Conservation (phyloP, 2,797 vertebrate genomes). For the Eospalax fontanierii region DNA sequence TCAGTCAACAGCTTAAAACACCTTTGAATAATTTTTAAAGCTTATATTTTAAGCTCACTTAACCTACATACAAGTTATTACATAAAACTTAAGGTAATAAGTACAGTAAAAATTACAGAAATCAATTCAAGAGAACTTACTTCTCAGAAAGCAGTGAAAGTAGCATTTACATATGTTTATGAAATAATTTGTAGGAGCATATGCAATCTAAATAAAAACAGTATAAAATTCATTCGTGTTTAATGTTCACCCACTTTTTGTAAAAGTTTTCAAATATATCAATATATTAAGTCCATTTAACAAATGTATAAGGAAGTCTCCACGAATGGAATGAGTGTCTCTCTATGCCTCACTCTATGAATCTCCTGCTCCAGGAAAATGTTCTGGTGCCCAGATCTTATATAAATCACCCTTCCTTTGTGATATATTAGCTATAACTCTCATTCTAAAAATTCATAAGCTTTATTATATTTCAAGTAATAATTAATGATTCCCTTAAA, state of each 20-base stretch:
- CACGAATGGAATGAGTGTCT: not conserved
- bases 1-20: not conserved
- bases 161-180: not conserved
- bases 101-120: not conserved
- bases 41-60: slow-evolving; percentile 11
- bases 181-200: not conserved
- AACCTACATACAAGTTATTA: not conserved
- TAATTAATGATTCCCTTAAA: not conserved
- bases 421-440: not conserved
- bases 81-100: slow-evolving; percentile 23
- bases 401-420: not conserved
- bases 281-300: not conserved
- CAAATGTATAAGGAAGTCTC: not conserved
- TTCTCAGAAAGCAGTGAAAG: not conserved
- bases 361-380: not conserved
- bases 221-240: not conserved
- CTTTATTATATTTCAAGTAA: not conserved
- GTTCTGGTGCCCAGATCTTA: not conserved
- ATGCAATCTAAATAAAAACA: not conserved
- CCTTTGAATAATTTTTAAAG: not conserved
- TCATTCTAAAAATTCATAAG: not conserved
- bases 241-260: not conserved
- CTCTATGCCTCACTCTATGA: not conserved
- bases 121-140: not conserved
- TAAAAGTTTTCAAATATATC: not conserved